Percentiles rank a stretch among this genome's conserved stretches.
Evolutionary conservation across 2,113 vertebrate genomes (phyloP).

Genomic region (Morone chrysops): DNA sequence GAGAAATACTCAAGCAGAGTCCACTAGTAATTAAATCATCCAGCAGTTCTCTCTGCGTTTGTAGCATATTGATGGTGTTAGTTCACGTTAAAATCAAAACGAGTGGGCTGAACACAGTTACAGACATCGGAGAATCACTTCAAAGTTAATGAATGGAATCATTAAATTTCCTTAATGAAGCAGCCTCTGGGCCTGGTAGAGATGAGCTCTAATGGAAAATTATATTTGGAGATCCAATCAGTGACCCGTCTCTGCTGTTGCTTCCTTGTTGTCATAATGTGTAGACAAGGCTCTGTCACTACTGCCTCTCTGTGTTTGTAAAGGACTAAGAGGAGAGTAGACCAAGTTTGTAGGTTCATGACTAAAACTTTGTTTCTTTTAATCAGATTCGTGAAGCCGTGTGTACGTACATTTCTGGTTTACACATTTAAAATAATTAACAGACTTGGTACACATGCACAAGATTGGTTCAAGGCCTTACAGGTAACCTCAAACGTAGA

Average conservation of each 20-base stretch:
- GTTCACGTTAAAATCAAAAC: conserved; percentile 24
- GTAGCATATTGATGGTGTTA: conserved; percentile 27
- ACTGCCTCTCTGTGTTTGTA: conserved; percentile 2
- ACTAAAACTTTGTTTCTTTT: too few species aligned
- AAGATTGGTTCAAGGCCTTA: neutral
- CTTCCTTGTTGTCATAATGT: conserved; percentile 53
- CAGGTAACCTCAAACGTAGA: neutral
- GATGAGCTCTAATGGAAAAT: conserved; percentile 72
- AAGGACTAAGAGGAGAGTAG: neutral
- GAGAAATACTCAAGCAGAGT: too few species aligned
- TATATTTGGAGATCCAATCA: conserved; percentile 77
- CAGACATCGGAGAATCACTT: conserved; percentile 57
- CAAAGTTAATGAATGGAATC: conserved; percentile 68
- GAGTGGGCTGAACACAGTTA: conserved; percentile 40
- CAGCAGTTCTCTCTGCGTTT: conserved; percentile 16
- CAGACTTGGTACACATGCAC: neutral
- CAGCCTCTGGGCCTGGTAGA: conserved; percentile 68
- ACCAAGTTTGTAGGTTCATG: too few species aligned
- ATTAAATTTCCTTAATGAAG: conserved; percentile 74
- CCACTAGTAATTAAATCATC: neutral
- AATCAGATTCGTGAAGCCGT: neutral
- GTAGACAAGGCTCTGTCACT: conserved; percentile 5
- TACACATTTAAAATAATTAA: too few species aligned
- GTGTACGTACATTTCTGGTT: too few species aligned
- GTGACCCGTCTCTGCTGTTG: neutral